Conservation (phyloP, 2,888 invertebrate species). For the Thumatha senex region DNA sequence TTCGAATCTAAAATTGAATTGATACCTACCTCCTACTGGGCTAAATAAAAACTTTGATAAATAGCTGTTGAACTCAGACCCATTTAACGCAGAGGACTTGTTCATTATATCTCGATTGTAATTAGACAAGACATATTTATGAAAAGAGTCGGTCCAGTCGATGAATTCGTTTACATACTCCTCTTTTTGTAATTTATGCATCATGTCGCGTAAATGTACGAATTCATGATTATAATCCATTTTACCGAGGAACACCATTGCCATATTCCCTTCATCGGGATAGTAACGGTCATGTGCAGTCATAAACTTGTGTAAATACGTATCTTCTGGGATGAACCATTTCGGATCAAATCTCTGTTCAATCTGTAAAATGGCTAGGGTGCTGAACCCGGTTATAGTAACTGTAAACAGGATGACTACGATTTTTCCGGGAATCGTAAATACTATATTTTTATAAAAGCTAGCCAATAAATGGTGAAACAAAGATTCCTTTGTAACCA, state of each 20-base stretch:
- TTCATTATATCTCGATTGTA: conserved; percentile 69
- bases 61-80: conserved; percentile 83
- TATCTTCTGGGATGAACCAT: conserved; percentile 90
- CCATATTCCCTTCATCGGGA: conserved; percentile 86
- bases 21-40: conserved; percentile 86
- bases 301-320: conserved; percentile 86
- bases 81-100: conserved; percentile 75
- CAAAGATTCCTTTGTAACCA: conserved; percentile 80
- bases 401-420: conserved; percentile 84
- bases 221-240: conserved; percentile 86
- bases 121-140: conserved; percentile 83
- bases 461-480: conserved; percentile 83
- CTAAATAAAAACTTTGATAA: conserved; percentile 89
- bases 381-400: conserved; percentile 83
- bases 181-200: conserved; percentile 76
- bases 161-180: conserved; percentile 81
- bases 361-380: conserved; percentile 84
- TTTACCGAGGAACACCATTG: conserved; percentile 86
- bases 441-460: conserved; percentile 85
- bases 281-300: conserved; percentile 83
- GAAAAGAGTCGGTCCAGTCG: conserved; percentile 87
- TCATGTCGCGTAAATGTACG: conserved; percentile 80
- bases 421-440: conserved; percentile 87
- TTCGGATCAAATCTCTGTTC: conserved; percentile 91
- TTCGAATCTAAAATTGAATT: conserved; percentile 86